A percentile compares a stretch with the other conserved stretches of the same genome.
Conservation (phyloP, 1,140 invertebrate genomes). For the Cepaea nemoralis region DNA sequence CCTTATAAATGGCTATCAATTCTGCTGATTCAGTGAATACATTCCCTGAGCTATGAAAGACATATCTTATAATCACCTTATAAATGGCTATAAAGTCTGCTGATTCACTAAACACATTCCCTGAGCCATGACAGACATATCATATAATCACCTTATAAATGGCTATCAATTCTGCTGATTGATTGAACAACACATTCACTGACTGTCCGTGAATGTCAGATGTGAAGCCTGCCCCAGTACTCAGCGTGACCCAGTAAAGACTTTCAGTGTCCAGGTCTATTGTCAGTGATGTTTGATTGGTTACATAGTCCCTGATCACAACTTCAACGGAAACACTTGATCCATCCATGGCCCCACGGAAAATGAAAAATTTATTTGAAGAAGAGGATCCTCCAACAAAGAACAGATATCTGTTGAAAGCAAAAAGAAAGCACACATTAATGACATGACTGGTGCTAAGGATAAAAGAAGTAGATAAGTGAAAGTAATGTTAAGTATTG, state of each 20-base stretch:
- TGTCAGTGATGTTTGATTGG: slow-evolving; percentile 61
- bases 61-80: no score
- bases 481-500: no score
- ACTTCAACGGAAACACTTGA: slow-evolving; percentile 39
- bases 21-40: no score
- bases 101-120: no score
- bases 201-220: background rate
- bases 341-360: slow-evolving; percentile 92
- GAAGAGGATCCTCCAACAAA: background rate
- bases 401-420: slow-evolving; percentile 14
- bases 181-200: background rate
- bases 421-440: slow-evolving; percentile 7
- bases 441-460: no score
- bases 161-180: no score
- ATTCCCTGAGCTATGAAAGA: no score
- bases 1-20: no score
- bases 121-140: no score
- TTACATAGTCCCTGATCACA: slow-evolving; percentile 47
- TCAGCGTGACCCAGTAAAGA: slow-evolving; percentile 54
- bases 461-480: no score
- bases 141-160: no score
- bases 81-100: no score
- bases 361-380: slow-evolving; percentile 85
- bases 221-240: background rate
- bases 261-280: slow-evolving; percentile 55